phyloP scores from a whole-genome alignment of 2,113 vertebrate genomes.

The Conger conger region DNA sequence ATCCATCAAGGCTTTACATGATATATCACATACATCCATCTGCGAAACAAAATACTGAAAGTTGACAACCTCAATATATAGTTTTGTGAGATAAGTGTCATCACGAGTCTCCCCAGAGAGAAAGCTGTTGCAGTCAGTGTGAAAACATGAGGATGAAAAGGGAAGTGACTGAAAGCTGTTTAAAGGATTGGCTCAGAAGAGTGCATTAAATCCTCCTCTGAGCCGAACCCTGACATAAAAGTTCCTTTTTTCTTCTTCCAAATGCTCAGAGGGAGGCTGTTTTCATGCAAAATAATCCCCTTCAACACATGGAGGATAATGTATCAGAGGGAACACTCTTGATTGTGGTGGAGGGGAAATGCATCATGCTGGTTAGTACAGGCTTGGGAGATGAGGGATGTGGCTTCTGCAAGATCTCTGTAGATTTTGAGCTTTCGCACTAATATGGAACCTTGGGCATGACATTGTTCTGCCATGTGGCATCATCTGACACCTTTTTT shows the following conservation, averaged over 20 bases:
- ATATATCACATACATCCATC: not conserved
- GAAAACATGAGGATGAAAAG: conserved; percentile 22
- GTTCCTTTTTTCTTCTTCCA: conserved; percentile 27
- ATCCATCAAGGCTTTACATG: not conserved
- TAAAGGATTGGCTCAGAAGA: conserved; percentile 31
- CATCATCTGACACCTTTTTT: not conserved
- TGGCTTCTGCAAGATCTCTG: not conserved
- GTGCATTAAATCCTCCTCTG: conserved; percentile 17
- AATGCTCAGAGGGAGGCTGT: conserved; percentile 20
- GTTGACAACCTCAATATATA: not conserved
- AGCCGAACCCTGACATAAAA: conserved; percentile 24
- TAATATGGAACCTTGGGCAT: not conserved
- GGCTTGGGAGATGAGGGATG: not conserved
- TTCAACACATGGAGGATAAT: conserved; percentile 24
- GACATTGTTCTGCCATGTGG: not conserved
- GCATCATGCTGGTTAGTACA: conserved; percentile 4
- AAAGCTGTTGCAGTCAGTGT: conserved; percentile 6
- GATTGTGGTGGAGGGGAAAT: not conserved
- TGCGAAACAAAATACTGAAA: not conserved
- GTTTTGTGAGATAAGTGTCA: conserved; percentile 6
- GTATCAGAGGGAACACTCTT: conserved; percentile 9
- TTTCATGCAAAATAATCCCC: conserved; percentile 28
- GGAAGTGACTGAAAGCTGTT: conserved; percentile 18
- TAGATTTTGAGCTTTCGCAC: not conserved
- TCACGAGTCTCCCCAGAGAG: not conserved